Evolutionary conservation across 1,140 invertebrate species (phyloP).

Genomic region (Bombus soroeensis): DNA sequence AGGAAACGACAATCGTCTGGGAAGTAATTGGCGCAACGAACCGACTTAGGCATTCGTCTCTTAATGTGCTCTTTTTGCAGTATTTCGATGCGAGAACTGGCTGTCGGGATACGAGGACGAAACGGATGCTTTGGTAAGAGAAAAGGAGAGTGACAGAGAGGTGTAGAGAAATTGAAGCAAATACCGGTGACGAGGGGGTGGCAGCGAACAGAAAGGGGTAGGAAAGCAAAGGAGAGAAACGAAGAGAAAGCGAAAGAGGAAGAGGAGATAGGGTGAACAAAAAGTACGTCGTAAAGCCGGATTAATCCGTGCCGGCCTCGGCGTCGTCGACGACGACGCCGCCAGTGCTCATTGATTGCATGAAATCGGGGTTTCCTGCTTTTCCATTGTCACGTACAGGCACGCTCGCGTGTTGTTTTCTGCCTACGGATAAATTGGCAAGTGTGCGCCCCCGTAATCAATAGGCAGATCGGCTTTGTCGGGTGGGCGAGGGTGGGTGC

Average conservation of each 20-base stretch:
- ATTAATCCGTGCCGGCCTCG: slow-evolving; percentile 62
- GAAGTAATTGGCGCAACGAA: slow-evolving; percentile 55
- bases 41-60: slow-evolving; percentile 32
- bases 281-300: slow-evolving; percentile 61
- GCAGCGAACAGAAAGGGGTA: background rate
- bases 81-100: slow-evolving; percentile 37
- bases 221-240: background rate
- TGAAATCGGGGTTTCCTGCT: slow-evolving; percentile 72
- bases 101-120: background rate
- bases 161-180: slow-evolving; percentile 19
- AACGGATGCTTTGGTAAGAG: background rate
- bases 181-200: background rate
- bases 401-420: slow-evolving; percentile 63
- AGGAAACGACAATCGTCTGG: slow-evolving; percentile 45
- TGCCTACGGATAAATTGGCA: slow-evolving; percentile 74
- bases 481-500: slow-evolving; percentile 51
- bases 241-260: slow-evolving; percentile 2
- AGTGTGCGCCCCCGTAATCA: slow-evolving; percentile 73
- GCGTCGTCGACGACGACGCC: slow-evolving; percentile 50
- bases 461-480: slow-evolving; percentile 70
- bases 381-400: slow-evolving; percentile 68
- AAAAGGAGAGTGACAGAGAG: background rate
- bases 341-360: slow-evolving; percentile 72
- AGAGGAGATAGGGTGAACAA: slow-evolving; percentile 37
- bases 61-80: too few relatives aligned